Conservation (phyloP, 64 coral and sea anemone species). For the Stichodactyla mertensii region DNA sequence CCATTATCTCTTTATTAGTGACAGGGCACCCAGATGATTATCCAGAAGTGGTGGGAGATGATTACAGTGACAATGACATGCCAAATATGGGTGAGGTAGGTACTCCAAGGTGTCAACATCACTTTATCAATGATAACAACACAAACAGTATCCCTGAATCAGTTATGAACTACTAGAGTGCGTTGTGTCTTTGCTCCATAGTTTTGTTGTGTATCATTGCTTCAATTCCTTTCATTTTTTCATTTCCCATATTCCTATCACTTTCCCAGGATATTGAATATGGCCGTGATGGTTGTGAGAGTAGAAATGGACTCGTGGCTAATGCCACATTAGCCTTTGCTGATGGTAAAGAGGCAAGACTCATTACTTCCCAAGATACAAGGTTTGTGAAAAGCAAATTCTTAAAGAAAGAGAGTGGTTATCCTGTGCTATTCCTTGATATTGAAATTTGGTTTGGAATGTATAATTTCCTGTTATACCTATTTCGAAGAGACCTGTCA, state of each 20-base stretch:
- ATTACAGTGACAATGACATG: conserved; percentile 32
- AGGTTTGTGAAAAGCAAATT: conserved; percentile 31
- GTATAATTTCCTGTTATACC: too few species aligned
- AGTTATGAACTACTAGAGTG: too few species aligned
- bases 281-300: conserved; percentile 75
- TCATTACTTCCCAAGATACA: conserved; percentile 50
- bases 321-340: conserved; percentile 71
- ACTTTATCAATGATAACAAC: too few species aligned
- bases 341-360: conserved; percentile 86
- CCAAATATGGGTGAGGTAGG: neutral
- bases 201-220: neutral
- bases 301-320: neutral
- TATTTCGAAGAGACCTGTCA: too few species aligned
- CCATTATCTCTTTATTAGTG: neutral
- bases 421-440: too few species aligned
- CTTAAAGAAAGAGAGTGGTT: neutral
- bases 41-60: conserved; percentile 45
- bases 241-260: neutral
- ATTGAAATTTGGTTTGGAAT: too few species aligned
- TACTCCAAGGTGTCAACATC: too few species aligned
- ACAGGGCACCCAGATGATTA: conserved; percentile 39
- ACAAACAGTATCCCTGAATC: too few species aligned
- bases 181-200: neutral
- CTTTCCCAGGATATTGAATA: conserved; percentile 54
- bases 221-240: neutral